Conservation (phyloP, 2,113 vertebrate genomes). For the Ardeotis arabs region DNA sequence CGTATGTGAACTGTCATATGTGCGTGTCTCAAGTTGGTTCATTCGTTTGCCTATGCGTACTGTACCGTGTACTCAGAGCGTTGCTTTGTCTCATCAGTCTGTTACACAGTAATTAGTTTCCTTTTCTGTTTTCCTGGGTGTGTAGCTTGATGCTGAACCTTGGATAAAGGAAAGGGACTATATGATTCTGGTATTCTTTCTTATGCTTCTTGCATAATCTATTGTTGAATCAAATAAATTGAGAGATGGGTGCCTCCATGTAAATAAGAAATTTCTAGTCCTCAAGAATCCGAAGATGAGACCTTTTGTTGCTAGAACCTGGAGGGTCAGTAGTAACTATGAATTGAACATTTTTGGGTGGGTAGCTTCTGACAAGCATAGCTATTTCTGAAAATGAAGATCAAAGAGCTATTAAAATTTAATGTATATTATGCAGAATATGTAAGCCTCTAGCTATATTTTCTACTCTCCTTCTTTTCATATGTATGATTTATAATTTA, state of each 20-base stretch:
- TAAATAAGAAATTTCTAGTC: neutral
- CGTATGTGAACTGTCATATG: slow-evolving; percentile 12
- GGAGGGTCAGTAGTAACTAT: slow-evolving; percentile 34
- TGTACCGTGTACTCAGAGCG: neutral
- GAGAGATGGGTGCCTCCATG: neutral
- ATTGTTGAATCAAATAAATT: neutral
- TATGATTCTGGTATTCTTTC: neutral
- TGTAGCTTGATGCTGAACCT: slow-evolving; percentile 22
- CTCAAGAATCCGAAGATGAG: neutral
- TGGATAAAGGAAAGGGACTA: slow-evolving; percentile 11
- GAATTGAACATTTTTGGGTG: slow-evolving; percentile 23
- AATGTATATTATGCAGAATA: slow-evolving; percentile 57
- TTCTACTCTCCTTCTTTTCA: slow-evolving; percentile 47
- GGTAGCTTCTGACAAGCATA: slow-evolving; percentile 43
- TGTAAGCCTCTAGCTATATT: slow-evolving; percentile 48
- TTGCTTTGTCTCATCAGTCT: neutral
- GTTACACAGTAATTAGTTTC: slow-evolving; percentile 22
- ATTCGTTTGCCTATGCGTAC: neutral
- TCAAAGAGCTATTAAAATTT: slow-evolving; percentile 63
- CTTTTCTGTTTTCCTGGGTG: slow-evolving; percentile 37
- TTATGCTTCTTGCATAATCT: neutral
- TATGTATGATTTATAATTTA: slow-evolving; percentile 65
- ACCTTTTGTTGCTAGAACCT: neutral
- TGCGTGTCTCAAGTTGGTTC: neutral
- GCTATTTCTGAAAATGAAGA: slow-evolving; percentile 58